Conservation (phyloP, 2,113 vertebrate species). For the Corythaeola cristata region DNA sequence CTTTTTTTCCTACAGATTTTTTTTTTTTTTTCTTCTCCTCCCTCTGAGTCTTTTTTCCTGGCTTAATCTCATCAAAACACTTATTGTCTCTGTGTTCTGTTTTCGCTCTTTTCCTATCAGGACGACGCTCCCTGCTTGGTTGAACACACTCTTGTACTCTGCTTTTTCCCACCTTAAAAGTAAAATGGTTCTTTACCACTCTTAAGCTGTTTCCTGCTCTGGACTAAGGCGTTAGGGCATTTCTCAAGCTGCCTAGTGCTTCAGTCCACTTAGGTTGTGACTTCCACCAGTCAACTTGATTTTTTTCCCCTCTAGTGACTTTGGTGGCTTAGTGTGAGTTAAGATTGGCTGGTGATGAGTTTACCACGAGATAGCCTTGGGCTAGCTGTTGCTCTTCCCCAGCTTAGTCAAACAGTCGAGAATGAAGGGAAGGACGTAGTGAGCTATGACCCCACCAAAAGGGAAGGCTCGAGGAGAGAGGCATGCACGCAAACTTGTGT, state of each 20-base stretch:
- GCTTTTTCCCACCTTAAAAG: not conserved
- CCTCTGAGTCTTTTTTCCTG: not conserved
- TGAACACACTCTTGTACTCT: not conserved
- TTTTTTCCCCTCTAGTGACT: not conserved
- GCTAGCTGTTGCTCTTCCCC: not conserved
- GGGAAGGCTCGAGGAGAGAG: not conserved
- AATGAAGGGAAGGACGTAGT: not conserved
- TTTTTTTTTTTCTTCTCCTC: not conserved
- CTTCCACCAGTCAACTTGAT: not conserved
- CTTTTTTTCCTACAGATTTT: not conserved
- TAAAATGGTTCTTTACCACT: not conserved
- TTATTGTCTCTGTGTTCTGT: not conserved
- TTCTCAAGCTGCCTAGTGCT: not conserved
- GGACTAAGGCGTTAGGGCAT: not conserved
- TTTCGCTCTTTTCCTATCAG: not conserved
- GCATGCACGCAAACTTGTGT: not conserved
- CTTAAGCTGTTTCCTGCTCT: not conserved
- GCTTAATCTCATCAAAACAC: fast-evolving
- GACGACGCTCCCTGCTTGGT: not conserved
- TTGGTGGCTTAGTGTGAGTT: not conserved
- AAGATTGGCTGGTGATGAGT: not conserved
- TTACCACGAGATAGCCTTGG: not conserved
- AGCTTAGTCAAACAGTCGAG: not conserved
- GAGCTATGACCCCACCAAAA: not conserved
- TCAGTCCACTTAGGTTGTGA: not conserved